Base-by-base conservation (phyloP, 2,113 vertebrate species). In the Gallinago paraguaiae region DNA sequence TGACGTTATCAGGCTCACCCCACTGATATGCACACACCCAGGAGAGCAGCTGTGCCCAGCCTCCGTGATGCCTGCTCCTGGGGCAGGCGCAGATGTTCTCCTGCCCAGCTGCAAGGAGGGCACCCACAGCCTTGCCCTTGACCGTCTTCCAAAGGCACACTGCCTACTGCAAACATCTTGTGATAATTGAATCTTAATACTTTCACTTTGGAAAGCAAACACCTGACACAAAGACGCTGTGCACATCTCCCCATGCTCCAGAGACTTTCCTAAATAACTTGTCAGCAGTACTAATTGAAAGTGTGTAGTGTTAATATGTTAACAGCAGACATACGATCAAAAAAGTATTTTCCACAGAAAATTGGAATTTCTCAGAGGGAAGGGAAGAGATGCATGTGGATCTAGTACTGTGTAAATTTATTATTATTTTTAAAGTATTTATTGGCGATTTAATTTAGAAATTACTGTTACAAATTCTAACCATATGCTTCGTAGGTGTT, bases 51-150 rank as follows among this genome's bases (percentile, higher is more conserved):
- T 7, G 0, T 43, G 61, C 37, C 39, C 6, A 0, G 17, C 9
- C 16, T 17, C 17, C 1, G 1, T 3, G 39, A 7, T 1, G 0
- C 0, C 5, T 3, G 70, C 60, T 72, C 19, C 30, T 0, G 0
- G 18, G 28, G 4, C 46, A 54, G 18, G 22, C 4, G 1, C 50
- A 30, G 43, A 33, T 2, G 31, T 74, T 45, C 65, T 37, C 56
- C 78, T 35, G 67, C 45, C 54, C 75, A 35, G 43, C 33, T 27
- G 59, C 2, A 3, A 1, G 1, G 15, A 71, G 17, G 46, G 48
- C 77, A 79, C 33, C 60, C 2, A 1, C 82, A 90, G 78, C 76
- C 37, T 24, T 28, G 56, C 56, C 92, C 88, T 54, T 61, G 63
- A 50, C 0, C 0, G 23, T 60, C 64, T 45, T 64, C 20, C 72